phyloP scores from a whole-genome alignment of 2,888 invertebrate species.

The Clitarchus hookeri region DNA sequence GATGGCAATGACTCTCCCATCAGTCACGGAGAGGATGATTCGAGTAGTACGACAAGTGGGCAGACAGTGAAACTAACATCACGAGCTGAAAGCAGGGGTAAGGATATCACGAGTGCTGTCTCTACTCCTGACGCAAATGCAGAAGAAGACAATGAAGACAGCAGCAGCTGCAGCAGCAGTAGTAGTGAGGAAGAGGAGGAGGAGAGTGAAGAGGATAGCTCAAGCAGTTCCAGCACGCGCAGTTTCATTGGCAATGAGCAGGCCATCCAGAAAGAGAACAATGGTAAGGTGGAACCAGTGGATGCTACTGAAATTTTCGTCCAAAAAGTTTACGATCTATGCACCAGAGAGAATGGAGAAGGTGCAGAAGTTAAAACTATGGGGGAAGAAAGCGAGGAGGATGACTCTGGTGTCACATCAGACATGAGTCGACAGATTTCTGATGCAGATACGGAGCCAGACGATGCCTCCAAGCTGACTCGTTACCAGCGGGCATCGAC shows the following conservation, averaged over 20 bases:
- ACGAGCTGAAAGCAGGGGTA: conserved; percentile 35
- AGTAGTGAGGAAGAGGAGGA: conserved; percentile 34
- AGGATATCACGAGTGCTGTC: conserved; percentile 23
- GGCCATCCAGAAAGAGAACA: conserved; percentile 23
- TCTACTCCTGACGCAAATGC: neutral
- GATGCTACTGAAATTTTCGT: conserved; percentile 41
- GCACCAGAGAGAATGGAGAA: conserved; percentile 32
- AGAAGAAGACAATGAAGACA: conserved; percentile 36
- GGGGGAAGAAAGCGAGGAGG: conserved; percentile 58
- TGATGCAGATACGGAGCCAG: conserved; percentile 67
- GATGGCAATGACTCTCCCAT: conserved; percentile 39
- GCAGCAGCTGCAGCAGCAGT: conserved; percentile 29
- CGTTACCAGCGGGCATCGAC: conserved; percentile 72
- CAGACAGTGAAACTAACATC: conserved; percentile 44
- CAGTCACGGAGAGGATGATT: conserved; percentile 48
- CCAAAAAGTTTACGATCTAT: conserved; percentile 37
- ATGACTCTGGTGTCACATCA: conserved; percentile 71
- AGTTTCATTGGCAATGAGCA: conserved; percentile 4
- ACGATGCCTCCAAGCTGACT: conserved; percentile 62
- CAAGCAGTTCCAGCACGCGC: conserved; percentile 10
- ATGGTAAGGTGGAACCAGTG: neutral
- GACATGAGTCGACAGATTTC: conserved; percentile 71
- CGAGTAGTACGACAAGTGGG: conserved; percentile 48
- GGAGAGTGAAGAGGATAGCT: conserved; percentile 31
- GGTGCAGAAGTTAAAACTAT: conserved; percentile 31